These are phyloP conservation scores for Micropterix aruncella DNA, from an alignment of 2,888 invertebrate genomes.

Conservation along the genomic window DNA sequence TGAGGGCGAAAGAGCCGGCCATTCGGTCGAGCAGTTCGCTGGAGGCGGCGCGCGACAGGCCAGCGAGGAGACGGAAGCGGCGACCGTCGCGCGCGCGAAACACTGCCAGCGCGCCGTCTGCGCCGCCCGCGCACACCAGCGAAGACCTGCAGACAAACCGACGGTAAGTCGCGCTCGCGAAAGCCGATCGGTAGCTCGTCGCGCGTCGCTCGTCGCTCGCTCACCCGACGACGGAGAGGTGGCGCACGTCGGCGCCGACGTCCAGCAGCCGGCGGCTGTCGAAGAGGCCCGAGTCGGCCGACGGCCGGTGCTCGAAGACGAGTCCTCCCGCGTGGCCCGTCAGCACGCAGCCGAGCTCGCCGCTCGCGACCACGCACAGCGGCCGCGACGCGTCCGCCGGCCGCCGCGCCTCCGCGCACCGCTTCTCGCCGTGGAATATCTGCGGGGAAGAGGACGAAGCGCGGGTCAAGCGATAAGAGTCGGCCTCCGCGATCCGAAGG, in stretches of 20 bases:
- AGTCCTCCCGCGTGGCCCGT: background rate
- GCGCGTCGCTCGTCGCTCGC: too few species aligned
- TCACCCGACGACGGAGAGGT: background rate
- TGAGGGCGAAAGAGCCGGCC: too few species aligned
- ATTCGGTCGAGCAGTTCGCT: background rate
- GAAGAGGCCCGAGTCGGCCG: background rate
- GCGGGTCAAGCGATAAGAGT: too few species aligned
- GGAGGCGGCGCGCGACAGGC: background rate
- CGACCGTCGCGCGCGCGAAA: background rate
- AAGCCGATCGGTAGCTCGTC: too few species aligned
- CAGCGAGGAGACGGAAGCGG: background rate
- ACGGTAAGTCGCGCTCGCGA: too few species aligned
- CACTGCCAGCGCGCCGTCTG: background rate
- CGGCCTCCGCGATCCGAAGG: too few species aligned
- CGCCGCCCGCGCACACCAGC: background rate
- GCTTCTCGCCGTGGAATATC: background rate
- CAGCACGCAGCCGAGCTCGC: background rate
- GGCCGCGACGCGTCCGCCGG: too few species aligned
- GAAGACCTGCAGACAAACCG: background rate
- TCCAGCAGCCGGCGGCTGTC: background rate
- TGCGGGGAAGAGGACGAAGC: too few species aligned
- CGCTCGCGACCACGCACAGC: too few species aligned
- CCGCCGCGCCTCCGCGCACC: too few species aligned
- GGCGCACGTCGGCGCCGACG: background rate
- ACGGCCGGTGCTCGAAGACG: background rate